Base-by-base conservation (phyloP, 2,113 vertebrate species). In the Hippolais icterina region DNA sequence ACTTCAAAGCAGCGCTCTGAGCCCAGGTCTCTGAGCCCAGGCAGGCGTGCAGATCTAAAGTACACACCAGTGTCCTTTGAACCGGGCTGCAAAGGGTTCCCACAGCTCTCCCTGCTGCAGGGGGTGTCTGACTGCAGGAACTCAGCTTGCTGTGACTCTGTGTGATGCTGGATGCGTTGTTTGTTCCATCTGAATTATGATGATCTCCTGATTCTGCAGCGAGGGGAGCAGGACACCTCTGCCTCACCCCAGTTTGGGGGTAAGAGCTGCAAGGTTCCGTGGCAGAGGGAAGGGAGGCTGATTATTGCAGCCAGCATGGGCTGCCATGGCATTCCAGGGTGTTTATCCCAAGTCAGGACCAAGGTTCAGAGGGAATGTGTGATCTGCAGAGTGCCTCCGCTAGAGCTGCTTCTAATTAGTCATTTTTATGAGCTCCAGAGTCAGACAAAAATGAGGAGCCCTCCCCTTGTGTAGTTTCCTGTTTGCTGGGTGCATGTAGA, bases 381-480 rank as follows among this genome's bases (percentile, higher is more conserved):
- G 6, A 82, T 79, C 68, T 75, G 31, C 82, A 61, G 37, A 29
- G 17, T 66, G 66, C 70, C 81, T 88, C 86, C 4, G 2, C 74
- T 25, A 2, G 70, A 50, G 87, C 96, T 97, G 96, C 72, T 97
- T 97, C 92, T 96, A 95, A 97, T 97, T 97, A 97, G 87, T 94
- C 76, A 87, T 87, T 95, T 97, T 97, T 97, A 97, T 93, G 95
- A 97, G 96, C 83, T 96, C 87, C 96, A 93, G 95, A 94, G 94
- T 92, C 93, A 74, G 91, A 96, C 94, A 89, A 90, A 95, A 95
- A 94, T 87, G 85, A 95, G 95, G 81, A 97, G 94, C 94, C 95
- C 93, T 95, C 95, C 86, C 92, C 95, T 95, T 46, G 86, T 71
- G 91, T 79, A 95, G 96, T 96, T 97, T 96, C 96, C 96, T 96